Base-by-base conservation (phyloP, 2,888 invertebrate genomes). In the Sarcophaga caerulescens region DNA sequence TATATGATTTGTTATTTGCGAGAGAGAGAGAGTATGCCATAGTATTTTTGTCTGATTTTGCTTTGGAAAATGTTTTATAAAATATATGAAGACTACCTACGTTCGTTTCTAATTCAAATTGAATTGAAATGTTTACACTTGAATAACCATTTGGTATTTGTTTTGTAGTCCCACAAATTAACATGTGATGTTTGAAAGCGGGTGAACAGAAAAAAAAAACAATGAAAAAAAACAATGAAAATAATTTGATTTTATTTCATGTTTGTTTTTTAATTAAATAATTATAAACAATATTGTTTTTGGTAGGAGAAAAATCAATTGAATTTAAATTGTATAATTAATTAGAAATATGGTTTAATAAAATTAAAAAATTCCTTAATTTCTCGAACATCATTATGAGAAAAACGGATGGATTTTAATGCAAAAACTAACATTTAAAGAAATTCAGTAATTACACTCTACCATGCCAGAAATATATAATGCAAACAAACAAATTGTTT, bases 51-150 rank as follows among this genome's bases (percentile, higher is more conserved):
- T 47, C 4, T 12, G 17, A 14, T 17, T 52, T 17, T 52, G 10
- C 12, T 52, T 52, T 17, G 17, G 52, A 52, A 52, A 52, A 35
- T 35, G 1, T 35, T 35, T 1, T 35, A 35, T 35, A 8, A 35
- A 35, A 35, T 35, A 8, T 35, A 35, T 35, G 35, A 6, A 3
- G 35, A 10, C 44, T 47, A 60, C n/a, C 25, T 14, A 23, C 57
- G 44, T 23, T 60, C 59, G 17, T 6, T 68, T 23, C 59, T 60
- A 8, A 60, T 69, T 77, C 23, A 70, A 70, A 78, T 10, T n/a
- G n/a, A 52, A 78, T 70, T 69, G 8, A 70, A 21, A 25, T 78
- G 78, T 78, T 78, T 70, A 78, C 78, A 70, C 52, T 70, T 78
- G 19, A 70, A 52, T 52, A 78, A 70, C 52, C 78, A 78, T 70